phyloP scores from a whole-genome alignment of 2,113 vertebrate genomes.

The Mirounga angustirostris region DNA sequence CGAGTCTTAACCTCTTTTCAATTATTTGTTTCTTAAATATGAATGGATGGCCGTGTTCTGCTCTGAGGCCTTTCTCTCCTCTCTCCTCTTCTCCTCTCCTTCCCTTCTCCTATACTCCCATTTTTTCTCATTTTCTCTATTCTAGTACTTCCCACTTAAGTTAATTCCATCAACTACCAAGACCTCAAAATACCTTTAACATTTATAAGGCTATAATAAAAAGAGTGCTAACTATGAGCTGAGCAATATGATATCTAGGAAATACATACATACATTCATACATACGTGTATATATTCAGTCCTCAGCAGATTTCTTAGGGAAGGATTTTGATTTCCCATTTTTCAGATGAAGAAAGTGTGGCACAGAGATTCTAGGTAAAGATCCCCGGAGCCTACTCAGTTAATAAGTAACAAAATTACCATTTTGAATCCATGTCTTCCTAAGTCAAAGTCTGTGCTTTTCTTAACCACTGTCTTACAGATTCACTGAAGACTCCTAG shows the following conservation, averaged over 20 bases:
- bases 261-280: neutral
- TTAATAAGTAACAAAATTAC: neutral
- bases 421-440: neutral
- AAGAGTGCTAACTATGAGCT: neutral
- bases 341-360: neutral
- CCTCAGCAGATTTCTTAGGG: neutral
- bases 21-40: neutral
- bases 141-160: neutral
- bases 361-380: neutral
- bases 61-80: neutral
- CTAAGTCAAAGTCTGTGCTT: neutral
- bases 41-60: neutral
- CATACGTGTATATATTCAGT: neutral
- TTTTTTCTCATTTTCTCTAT: neutral
- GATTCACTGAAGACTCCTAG: neutral
- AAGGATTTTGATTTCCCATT: neutral
- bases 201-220: neutral
- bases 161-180: neutral
- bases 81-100: no score
- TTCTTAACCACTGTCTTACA: neutral
- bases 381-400: neutral
- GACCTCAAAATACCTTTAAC: neutral
- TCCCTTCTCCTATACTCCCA: neutral
- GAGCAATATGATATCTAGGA: neutral
- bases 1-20: neutral